phyloP scores from a whole-genome alignment of 1,140 invertebrate genomes.

The Hycleus phaleratus region DNA sequence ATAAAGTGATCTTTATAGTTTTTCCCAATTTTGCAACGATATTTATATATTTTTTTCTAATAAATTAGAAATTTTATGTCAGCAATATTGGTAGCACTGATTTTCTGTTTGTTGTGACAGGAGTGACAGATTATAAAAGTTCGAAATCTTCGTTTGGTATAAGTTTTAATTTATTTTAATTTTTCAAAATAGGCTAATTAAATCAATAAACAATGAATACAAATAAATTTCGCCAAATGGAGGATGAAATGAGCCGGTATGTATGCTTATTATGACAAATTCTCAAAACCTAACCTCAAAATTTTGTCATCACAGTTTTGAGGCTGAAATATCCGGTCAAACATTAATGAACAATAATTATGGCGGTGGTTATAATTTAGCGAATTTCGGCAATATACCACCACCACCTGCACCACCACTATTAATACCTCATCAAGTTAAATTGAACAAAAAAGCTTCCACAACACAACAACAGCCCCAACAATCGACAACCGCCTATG shows the following conservation, averaged over 20 bases:
- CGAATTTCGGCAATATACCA: conserved; percentile 42
- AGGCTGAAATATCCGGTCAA: conserved; percentile 75
- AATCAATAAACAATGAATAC: neutral
- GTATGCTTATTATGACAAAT: conserved; percentile 15
- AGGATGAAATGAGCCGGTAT: conserved; percentile 78
- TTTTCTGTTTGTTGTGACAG: no score
- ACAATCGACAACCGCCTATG: conserved; percentile 15
- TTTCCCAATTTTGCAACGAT: no score
- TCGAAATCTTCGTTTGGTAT: no score
- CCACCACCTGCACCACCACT: conserved; percentile 49
- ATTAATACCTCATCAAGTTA: conserved; percentile 54
- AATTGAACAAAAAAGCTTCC: conserved; percentile 32
- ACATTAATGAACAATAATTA: conserved; percentile 51
- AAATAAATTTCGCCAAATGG: conserved; percentile 46
- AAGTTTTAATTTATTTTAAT: no score
- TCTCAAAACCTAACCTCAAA: conserved; percentile 9
- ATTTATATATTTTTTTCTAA: no score
- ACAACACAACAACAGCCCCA: no score
- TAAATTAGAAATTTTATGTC: no score
- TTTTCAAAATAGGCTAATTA: no score
- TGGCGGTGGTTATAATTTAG: conserved; percentile 45
- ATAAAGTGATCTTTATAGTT: no score
- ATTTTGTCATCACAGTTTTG: conserved; percentile 54
- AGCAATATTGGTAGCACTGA: no score
- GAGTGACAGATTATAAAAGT: no score